These are phyloP conservation scores for cattle (Bos taurus) DNA, from an alignment of 2,113 vertebrate genomes.

Conservation along the genomic window ARS-UCD2.0 NC_037330.1:48822001-48822500, in stretches of 20 bases:
- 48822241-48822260: background rate
- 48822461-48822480: background rate
- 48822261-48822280: background rate
- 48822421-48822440: background rate
- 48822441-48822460: background rate
- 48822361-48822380: background rate
- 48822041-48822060: background rate
- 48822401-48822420: background rate
- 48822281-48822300: background rate
- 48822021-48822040: background rate
- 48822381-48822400: background rate
- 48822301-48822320: background rate
- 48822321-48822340: background rate
- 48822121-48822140: background rate
- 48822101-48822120: fast-evolving
- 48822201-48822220: background rate
- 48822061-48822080: background rate
- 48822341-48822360: background rate
- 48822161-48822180: background rate
- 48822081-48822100: background rate
- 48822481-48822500: background rate
- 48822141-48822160: background rate
- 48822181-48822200: background rate
- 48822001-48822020: background rate
- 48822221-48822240: background rate